Evolutionary conservation across 2,888 invertebrate species (phyloP).

Genomic region (Lomographa bimaculata): DNA sequence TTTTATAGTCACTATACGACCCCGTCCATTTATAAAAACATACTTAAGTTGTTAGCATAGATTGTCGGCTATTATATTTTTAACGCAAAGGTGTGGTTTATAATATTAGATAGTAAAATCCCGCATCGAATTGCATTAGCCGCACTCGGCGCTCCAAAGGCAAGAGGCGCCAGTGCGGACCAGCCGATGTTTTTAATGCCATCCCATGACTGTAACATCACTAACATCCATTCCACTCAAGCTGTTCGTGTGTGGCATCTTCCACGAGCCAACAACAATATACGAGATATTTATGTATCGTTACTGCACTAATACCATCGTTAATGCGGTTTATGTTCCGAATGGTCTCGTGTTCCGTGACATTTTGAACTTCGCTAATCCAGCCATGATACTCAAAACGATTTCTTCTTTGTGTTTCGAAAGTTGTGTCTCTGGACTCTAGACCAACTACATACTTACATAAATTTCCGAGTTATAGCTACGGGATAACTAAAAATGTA

Average conservation of each 20-base stretch:
- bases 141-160: constrained; percentile 39
- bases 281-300: constrained; percentile 39
- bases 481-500: constrained; percentile 22
- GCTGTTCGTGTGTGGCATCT: constrained; percentile 56
- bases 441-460: constrained; percentile 15
- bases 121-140: constrained; percentile 65
- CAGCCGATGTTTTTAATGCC: constrained; percentile 29
- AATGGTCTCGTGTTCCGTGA: constrained; percentile 27
- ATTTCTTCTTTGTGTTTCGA: constrained; percentile 10
- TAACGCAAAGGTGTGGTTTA: constrained; percentile 47
- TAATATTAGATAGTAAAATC: constrained; percentile 60
- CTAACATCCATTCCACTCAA: constrained; percentile 30
- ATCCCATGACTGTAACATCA: constrained; percentile 25
- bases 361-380: constrained; percentile 33
- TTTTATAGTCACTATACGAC: constrained; percentile 19
- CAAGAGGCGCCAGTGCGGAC: constrained; percentile 40
- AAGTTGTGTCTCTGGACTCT: constrained; percentile 20
- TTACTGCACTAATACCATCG: constrained; percentile 27
- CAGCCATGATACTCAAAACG: constrained; percentile 18
- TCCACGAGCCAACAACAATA: constrained; percentile 30
- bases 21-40: constrained; percentile 20
- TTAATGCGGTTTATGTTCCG: constrained; percentile 37
- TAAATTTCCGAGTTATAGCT: constrained; percentile 18
- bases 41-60: constrained; percentile 21
- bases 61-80: constrained; percentile 28